Conservation (phyloP, 2,797 vertebrate genomes). For the Sebastes itinus region DNA sequence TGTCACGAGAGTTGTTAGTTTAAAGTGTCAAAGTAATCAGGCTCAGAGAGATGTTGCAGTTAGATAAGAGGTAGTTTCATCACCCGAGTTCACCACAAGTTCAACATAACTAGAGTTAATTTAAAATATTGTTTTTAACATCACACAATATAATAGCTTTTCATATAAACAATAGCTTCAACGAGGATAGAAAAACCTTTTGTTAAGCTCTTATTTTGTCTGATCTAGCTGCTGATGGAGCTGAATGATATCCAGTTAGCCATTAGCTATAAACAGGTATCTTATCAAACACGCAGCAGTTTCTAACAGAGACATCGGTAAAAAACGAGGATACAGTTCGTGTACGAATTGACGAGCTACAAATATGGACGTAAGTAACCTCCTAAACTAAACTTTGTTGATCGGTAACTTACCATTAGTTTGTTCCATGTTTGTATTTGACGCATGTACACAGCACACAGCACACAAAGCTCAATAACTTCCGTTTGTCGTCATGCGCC, state of each 20-base stretch:
- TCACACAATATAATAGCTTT: background rate
- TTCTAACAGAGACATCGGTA: background rate
- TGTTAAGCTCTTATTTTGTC: background rate
- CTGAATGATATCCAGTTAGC: background rate
- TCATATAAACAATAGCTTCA: background rate
- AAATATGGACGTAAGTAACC: accelerated
- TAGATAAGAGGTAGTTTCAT: background rate
- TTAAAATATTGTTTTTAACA: too few relatives aligned
- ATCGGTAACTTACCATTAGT: conserved; percentile 41
- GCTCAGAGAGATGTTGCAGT: background rate
- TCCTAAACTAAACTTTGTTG: background rate
- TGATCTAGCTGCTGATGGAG: background rate
- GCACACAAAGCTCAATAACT: background rate
- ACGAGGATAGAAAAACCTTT: background rate
- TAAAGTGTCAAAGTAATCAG: background rate
- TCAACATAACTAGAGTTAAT: background rate
- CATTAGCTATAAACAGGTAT: too few relatives aligned
- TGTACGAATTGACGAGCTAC: background rate
- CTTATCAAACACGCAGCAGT: background rate
- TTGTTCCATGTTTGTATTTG: conserved; percentile 52
- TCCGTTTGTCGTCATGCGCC: conserved; percentile 26
- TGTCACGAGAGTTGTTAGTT: accelerated
- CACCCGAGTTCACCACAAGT: conserved; percentile 23
- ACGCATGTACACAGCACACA: background rate
- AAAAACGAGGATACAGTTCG: background rate